Evolutionary conservation across 1,140 invertebrate genomes (phyloP), one percentile per base, ranked within the genome.

Genomic region (Papilio aristodemus): DNA sequence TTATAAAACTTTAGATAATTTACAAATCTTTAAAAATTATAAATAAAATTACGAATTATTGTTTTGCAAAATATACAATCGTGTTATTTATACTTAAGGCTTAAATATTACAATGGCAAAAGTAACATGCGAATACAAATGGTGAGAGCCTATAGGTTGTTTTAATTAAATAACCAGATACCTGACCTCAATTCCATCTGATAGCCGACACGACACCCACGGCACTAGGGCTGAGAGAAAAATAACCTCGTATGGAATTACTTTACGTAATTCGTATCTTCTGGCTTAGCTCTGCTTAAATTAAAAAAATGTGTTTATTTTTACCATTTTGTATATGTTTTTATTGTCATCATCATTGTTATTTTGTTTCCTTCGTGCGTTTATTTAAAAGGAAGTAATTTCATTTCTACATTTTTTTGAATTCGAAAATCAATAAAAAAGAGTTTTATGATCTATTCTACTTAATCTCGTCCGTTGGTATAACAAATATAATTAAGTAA

Each of bases 191-290:
- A 54, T 54, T 54, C 19, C 3, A 54, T 3, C 46, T 54, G 46
- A 54, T 54, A 54, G 46, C 46, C 22, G 19, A 4, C 19, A 54
- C 46, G 19, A 4, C 19, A 54, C 46, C 9, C 46, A 54, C 19
- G 46, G 11, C 46, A 54, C 19, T 11, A 25, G 46, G 19, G 19
- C 46, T 54, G 46, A 54, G 46, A 54, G 46, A 54, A 54, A 54
- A 54, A 54, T 54, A 22, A 22, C 46, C 46, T 54, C 46, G 46
- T 10, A 54, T 54, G 46, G 22, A 54, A 54, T 54, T 54, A 46
- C 43, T 46, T 19, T 3, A 54, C 46, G 10, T 54, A 46, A 19
- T 17, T 14, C 10, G 19, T 22, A 11, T 19, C 4, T 9, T 6
- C 6, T 11, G 17, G 22, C 9, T 54, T 54, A 22, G 10, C 19